Evolutionary conservation across 30 jellyfish, hydroid and myxozoan genomes (phyloP), one percentile per base, ranked within the genome.

Genomic region (Hydra vulgaris): DNA sequence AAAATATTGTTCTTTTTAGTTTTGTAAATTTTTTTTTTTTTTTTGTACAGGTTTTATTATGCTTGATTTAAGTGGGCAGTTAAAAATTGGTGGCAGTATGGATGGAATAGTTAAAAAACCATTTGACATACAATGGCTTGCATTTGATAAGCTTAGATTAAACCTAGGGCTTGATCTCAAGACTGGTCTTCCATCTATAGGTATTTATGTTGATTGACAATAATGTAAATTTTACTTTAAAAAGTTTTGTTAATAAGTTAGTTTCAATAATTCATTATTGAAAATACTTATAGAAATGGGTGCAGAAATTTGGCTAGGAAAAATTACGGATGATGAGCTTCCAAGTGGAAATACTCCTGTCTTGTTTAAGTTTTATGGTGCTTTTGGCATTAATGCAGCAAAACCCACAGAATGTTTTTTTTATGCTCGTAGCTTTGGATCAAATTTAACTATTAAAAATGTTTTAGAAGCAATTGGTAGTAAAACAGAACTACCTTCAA

Each of bases 231-330:
- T n/a, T n/a, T n/a, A n/a, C n/a, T n/a, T n/a, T n/a, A n/a, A n/a
- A n/a, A n/a, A n/a, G n/a, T n/a, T n/a, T n/a, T n/a, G n/a, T n/a
- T n/a, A n/a, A n/a, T n/a, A n/a, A n/a, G n/a, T n/a, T n/a, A n/a
- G n/a, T n/a, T n/a, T n/a, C n/a, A n/a, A n/a, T n/a, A n/a, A n/a
- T n/a, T n/a, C n/a, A n/a, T n/a, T n/a, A n/a, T n/a, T n/a, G n/a
- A n/a, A 40, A 68, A 27, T 1, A 15, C 23, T 61, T 70, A 15
- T 68, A 86, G 95, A 86, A 68, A 74, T 86, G 70, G 95, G 95
- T 0, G 95, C 84, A 12, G 95, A 86, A 69, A 81, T 86, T 18
- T 86, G 90, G 89, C 55, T 86, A 21, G 95, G 95, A 17, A 86
- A 81, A 21, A 86, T 80, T 18, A 78, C 74, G 61, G 86, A 72